These are phyloP conservation scores for Aphelenchoides besseyi DNA, from an alignment of 1,140 invertebrate species.

Conservation along the genomic window DNA sequence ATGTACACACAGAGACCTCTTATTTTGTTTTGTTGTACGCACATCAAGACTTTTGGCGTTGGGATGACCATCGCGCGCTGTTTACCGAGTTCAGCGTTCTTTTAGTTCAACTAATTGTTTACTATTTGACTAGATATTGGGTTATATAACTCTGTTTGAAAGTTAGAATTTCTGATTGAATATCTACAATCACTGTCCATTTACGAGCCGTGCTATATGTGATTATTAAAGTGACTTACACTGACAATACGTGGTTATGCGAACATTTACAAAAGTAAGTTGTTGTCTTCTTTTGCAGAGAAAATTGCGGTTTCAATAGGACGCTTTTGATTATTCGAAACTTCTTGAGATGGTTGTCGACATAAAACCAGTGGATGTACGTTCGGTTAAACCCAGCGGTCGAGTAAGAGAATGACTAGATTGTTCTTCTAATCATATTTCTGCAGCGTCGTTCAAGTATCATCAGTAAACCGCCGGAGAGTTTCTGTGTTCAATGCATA, in stretches of 20 bases:
- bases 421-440: background rate
- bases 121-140: too few species aligned
- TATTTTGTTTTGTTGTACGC: too few species aligned
- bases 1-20: too few species aligned
- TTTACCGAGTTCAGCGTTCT: too few species aligned
- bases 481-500: slow-evolving; percentile 5
- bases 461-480: slow-evolving; percentile 1
- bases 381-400: background rate
- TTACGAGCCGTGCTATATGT: too few species aligned
- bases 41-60: too few species aligned
- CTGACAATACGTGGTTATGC: slow-evolving; percentile 3
- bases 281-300: background rate
- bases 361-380: slow-evolving; percentile 13
- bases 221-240: too few species aligned
- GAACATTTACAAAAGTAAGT: slow-evolving; percentile 2
- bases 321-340: slow-evolving; percentile 17
- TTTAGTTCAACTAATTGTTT: too few species aligned
- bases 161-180: too few species aligned
- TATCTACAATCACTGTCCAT: background rate
- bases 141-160: too few species aligned
- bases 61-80: too few species aligned
- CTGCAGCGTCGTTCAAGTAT: slow-evolving; percentile 13
- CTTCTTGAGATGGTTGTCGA: slow-evolving; percentile 2
- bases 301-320: background rate
- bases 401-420: background rate